Base-by-base conservation (phyloP, 2,797 vertebrate genomes). In the Danio kyathit region DNA sequence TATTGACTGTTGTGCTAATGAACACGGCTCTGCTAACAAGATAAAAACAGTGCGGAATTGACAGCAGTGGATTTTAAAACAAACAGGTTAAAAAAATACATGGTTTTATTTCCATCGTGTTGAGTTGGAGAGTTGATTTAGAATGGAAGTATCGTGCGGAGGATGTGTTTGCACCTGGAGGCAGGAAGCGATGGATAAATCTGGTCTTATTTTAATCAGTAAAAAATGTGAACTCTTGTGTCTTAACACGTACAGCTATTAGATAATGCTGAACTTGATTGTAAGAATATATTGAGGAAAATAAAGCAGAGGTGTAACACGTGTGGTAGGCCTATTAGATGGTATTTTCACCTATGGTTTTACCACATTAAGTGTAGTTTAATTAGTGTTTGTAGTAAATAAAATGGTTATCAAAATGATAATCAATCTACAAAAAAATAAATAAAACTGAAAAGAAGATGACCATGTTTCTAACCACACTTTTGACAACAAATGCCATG, bases 1-100 rank as follows among this genome's bases (percentile, higher is more conserved):
- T 72, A 72, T 64, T 72, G 69, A 80, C 78, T 73, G 59, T 7
- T 1, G 41, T 16, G n/a, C 43, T 79, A 79, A 59, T 79, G 70
- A 74, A 65, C 74, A 75, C 44, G n/a, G 65, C 43, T 59, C 49
- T 69, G 41, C 43, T 60, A 57, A 44, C 19, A 49, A 61, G 43
- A n/a, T 44, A 29, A 74, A 74, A 74, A 57, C 65, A 17, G n/a
- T 21, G 2, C n/a, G 40, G 9, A 17, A 65, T n/a, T 48, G 64
- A 38, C 41, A 46, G 21, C 40, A 38, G 13, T 59, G 75, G n/a
- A 51, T 63, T 59, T 74, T 5, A 60, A 48, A 57, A 54, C 12
- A 6, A 16, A 41, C 41, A 21, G 44, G 7, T 29, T n/a, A 52
- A 51, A 70, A 70, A 54, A 69, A 12, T 13, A 59, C 21, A 38